These are phyloP conservation scores for Orientallactaga sibirica DNA, from an alignment of 2,797 vertebrate species.

Conservation along the genomic window DNA sequence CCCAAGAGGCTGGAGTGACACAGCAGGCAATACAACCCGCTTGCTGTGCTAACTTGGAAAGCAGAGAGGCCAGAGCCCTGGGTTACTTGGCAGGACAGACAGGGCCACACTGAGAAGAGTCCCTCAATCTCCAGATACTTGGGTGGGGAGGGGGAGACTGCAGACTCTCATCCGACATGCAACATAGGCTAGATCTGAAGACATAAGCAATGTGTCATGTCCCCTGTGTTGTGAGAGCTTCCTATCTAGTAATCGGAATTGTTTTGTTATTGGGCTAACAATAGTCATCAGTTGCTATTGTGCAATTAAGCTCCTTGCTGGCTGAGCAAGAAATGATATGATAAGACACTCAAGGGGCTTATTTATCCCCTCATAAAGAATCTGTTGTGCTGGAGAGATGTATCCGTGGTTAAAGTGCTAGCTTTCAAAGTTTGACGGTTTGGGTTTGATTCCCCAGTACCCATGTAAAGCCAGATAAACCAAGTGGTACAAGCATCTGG, in stretches of 20 bases:
- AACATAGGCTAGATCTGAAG: not conserved
- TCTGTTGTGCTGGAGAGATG: not conserved
- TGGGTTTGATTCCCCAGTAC: too few relatives aligned
- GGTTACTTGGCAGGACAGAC: not conserved
- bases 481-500: too few relatives aligned
- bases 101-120: not conserved
- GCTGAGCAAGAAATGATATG: constrained; percentile 22
- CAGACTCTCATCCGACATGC: not conserved
- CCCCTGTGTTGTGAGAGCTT: not conserved
- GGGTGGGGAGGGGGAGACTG: not conserved
- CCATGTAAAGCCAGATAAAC: too few relatives aligned
- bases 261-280: constrained; percentile 26
- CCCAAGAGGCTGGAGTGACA: not conserved
- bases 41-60: not conserved
- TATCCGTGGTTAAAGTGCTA: too few relatives aligned
- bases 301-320: constrained; percentile 2
- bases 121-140: not conserved
- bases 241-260: constrained; percentile 15
- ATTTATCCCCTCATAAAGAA: not conserved
- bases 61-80: not conserved
- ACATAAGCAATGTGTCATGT: not conserved
- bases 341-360: not conserved
- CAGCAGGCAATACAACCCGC: accelerated
- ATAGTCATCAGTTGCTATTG: constrained; percentile 30
- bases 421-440: too few relatives aligned